Conservation (phyloP, 2,888 invertebrate genomes). For the Malacosoma neustria region DNA sequence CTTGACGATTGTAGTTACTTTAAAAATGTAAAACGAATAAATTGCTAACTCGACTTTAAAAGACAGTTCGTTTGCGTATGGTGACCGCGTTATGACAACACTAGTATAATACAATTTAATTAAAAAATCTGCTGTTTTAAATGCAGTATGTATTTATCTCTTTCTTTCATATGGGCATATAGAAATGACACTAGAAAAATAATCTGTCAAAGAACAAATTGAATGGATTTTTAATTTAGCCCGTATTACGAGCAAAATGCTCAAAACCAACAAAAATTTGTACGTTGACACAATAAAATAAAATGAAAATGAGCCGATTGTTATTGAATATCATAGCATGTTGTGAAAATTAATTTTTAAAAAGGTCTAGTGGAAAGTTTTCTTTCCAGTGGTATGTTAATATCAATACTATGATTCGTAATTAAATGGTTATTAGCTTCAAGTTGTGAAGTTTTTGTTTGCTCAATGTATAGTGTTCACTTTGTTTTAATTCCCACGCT, state of each 20-base stretch:
- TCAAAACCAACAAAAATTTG: conserved; percentile 14
- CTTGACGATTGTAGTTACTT: no score
- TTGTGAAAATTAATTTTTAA: conserved; percentile 34
- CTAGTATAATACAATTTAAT: neutral
- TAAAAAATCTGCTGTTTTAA: neutral
- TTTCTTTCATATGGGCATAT: neutral
- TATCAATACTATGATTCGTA: neutral
- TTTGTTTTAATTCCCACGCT: conserved; percentile 47
- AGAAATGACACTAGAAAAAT: neutral
- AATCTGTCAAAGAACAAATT: conserved; percentile 16
- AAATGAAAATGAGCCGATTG: conserved; percentile 24
- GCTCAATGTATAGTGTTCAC: conserved; percentile 31
- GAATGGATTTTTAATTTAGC: conserved; percentile 13
- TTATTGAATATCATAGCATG: conserved; percentile 35
- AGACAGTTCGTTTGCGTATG: no score
- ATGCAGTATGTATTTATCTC: neutral
- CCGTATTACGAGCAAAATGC: conserved; percentile 22
- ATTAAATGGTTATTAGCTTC: conserved; percentile 4
- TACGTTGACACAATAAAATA: conserved; percentile 31
- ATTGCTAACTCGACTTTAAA: no score
- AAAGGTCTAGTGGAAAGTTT: conserved; percentile 28
- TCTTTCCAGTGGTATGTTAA: conserved; percentile 28
- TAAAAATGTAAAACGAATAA: no score
- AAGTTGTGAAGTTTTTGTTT: conserved; percentile 30
- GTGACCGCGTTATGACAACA: no score